Conservation (phyloP, 2,888 invertebrate species). For the Clitarchus hookeri region DNA sequence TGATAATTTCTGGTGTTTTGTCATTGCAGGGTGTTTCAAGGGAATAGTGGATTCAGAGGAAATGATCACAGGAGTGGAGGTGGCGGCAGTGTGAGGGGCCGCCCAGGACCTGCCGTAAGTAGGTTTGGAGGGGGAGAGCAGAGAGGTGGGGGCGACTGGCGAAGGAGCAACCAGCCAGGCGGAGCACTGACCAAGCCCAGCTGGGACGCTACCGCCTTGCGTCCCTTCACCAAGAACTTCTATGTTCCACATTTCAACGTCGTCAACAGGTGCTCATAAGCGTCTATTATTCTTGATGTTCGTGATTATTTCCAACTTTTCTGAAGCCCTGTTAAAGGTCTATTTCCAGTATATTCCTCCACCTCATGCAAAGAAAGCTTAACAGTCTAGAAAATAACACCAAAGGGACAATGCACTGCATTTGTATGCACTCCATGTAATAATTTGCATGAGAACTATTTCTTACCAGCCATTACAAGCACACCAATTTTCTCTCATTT, state of each 20-base stretch:
- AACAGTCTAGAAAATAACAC: too few relatives aligned
- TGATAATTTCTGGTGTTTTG: too few relatives aligned
- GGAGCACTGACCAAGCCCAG: conserved; percentile 80
- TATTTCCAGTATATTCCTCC: too few relatives aligned
- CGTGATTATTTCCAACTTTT: too few relatives aligned
- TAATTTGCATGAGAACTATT: too few relatives aligned
- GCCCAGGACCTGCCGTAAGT: background rate
- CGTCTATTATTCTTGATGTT: background rate
- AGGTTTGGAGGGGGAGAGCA: background rate
- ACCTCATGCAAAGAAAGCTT: too few relatives aligned
- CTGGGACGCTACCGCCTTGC: conserved; percentile 82
- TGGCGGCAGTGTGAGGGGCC: background rate
- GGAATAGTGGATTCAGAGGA: background rate
- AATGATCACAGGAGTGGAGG: conserved; percentile 16
- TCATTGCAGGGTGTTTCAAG: conserved; percentile 1
- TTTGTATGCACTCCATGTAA: too few relatives aligned
- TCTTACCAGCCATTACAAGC: too few relatives aligned
- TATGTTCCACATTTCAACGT: conserved; percentile 84
- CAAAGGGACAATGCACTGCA: too few relatives aligned
- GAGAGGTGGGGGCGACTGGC: background rate
- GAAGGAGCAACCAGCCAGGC: conserved; percentile 64
- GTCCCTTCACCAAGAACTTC: conserved; percentile 92
- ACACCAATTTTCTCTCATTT: too few relatives aligned
- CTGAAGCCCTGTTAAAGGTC: too few relatives aligned
- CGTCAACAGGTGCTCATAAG: conserved; percentile 56